Conservation (phyloP, 2,113 vertebrate species). For the Chroicocephalus ridibundus region DNA sequence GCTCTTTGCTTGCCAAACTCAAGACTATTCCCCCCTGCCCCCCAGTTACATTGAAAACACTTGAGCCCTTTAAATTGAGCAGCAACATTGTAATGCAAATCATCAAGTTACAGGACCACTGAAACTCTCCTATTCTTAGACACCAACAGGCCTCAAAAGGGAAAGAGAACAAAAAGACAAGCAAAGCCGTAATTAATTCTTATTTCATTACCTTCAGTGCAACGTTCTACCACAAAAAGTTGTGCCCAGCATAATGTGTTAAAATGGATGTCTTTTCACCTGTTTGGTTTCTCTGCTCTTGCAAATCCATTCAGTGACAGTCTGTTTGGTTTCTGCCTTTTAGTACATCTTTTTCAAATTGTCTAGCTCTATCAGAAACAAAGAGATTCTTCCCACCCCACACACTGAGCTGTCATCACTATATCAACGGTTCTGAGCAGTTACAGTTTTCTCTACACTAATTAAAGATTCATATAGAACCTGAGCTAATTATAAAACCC, state of each 20-base stretch:
- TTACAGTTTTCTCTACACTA: background rate
- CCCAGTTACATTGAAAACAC: background rate
- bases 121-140: background rate
- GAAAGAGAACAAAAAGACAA: background rate
- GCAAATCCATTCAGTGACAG: background rate
- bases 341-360: background rate
- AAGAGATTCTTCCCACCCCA: background rate
- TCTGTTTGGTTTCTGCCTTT: background rate
- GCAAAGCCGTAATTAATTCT: background rate
- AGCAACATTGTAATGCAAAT: background rate
- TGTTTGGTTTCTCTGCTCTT: background rate
- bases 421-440: background rate
- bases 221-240: background rate
- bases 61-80: background rate
- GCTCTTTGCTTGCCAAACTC: background rate
- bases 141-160: background rate
- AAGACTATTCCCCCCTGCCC: background rate
- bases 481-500: background rate
- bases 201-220: background rate
- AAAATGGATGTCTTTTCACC: background rate
- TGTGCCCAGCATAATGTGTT: background rate
- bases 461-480: background rate
- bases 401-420: background rate
- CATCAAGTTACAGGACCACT: background rate
- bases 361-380: background rate